phyloP scores from a whole-genome alignment of 2,797 vertebrate species.

The Fistularia commersonii region DNA sequence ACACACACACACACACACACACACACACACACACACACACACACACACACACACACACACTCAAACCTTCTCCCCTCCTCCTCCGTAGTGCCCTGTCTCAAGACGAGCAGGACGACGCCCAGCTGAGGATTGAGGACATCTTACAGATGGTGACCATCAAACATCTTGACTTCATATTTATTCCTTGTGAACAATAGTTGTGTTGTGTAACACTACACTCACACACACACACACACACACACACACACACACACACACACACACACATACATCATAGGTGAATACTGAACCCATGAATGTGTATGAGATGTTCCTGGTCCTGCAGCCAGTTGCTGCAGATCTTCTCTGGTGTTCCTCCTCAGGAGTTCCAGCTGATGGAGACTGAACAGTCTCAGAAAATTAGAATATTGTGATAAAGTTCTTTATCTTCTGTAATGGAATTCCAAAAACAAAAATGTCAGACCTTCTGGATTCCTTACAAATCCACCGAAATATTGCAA shows the following conservation, averaged over 20 bases:
- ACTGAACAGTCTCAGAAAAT: no score
- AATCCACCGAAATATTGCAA: no score
- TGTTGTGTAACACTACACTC: conserved; percentile 6
- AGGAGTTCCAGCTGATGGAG: no score
- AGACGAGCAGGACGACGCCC: conserved; percentile 89
- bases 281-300: no score
- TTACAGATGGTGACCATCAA: conserved; percentile 80
- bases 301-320: no score
- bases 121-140: conserved; percentile 88
- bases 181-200: conserved; percentile 22
- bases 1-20: neutral
- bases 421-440: no score
- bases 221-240: conserved; percentile 2
- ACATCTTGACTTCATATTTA: conserved; percentile 9
- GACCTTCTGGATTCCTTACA: no score
- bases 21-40: conserved; percentile 3
- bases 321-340: no score
- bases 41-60: conserved; percentile 1
- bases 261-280: no score
- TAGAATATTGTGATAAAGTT: no score
- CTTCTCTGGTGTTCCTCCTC: no score
- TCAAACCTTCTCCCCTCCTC: neutral
- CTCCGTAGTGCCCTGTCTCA: conserved; percentile 82
- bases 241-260: neutral
- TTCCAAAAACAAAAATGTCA: no score